Base-by-base conservation (phyloP, 2,888 invertebrate species). In the Pecten maximus region DNA sequence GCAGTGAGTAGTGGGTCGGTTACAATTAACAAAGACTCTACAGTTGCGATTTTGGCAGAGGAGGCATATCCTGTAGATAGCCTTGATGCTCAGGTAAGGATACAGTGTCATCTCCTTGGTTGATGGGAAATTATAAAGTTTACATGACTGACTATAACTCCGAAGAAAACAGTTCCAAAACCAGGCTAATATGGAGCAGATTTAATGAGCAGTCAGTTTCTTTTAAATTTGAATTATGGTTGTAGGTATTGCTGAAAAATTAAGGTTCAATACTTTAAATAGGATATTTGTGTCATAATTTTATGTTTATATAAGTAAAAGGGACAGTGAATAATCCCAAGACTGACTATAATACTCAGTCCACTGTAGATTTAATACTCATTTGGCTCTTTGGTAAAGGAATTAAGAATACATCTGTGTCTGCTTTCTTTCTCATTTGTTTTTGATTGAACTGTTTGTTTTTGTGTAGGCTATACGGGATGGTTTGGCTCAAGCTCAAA, bases 1-100 rank as follows among this genome's bases (percentile, higher is more conserved):
- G n/a, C 94, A 97, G 99, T 99, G 16, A 99, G 99, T 91, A 99
- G 99, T 95, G 99, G 99, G 91, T 98, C 99, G 39, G 97, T 99
- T n/a, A 97, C 99, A 54, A 98, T 99, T 94, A 99, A 99, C 96
- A 99, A 99, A 93, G 99, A 99, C 97, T 99, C 99, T 12, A 98
- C 99, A 92, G 97, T 97, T 91, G 99, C 99, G 97, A 98, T 99
- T 89, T 97, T 99, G 93, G 99, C 99, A 50, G 99, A 99, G 97
- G 99, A 99, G 97, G 99, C 99, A 16, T 98, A 98, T 95, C 98
- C 98, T 19, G 96, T 99, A 88, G 99, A 98, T 94, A 97, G 98
- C 95, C 97, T 99, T 92, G 99, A 99, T 97, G 97, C 97, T 88
- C 97, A 97, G 90, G 97, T 97, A 93, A 93, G 93, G 91, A 60